A percentile compares a stretch with the other conserved stretches of the same genome.
Evolutionary conservation across 2,113 vertebrate species (phyloP).

Genomic region (Vombatus ursinus): DNA sequence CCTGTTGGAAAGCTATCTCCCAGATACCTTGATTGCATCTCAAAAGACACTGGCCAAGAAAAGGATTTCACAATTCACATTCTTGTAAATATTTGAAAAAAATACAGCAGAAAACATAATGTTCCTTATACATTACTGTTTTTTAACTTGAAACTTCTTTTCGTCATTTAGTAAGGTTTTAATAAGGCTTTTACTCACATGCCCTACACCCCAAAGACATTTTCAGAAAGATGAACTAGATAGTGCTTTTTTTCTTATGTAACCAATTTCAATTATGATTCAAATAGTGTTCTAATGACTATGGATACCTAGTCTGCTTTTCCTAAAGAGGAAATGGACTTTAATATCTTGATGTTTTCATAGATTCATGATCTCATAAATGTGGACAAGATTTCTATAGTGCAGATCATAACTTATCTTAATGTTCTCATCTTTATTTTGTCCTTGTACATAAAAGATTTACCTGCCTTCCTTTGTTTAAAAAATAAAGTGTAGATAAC

Average conservation of each 20-base stretch:
- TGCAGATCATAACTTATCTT: not conserved
- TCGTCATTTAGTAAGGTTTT: not conserved
- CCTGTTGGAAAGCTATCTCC: not conserved
- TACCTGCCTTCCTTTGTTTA: not conserved
- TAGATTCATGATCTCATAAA: not conserved
- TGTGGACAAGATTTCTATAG: not conserved
- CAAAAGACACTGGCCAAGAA: not conserved
- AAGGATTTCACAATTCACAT: not conserved
- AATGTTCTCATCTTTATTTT: not conserved
- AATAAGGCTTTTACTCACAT: not conserved
- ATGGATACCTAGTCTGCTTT: not conserved
- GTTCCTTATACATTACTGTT: not conserved
- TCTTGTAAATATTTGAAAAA: not conserved
- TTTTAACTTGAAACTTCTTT: not conserved
- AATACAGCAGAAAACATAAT: not conserved
- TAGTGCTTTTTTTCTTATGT: constrained; percentile 20
- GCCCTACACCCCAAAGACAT: not conserved
- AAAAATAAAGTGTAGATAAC: not conserved
- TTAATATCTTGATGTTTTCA: not conserved
- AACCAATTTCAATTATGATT: constrained; percentile 38
- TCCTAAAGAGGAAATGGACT: not conserved
- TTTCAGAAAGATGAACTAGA: constrained; percentile 12
- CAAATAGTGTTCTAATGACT: not conserved
- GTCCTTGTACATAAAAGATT: not conserved
- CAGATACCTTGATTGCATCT: not conserved